Evolutionary conservation across 2,888 invertebrate genomes (phyloP).

Genomic region (Bimastos eiseni): DNA sequence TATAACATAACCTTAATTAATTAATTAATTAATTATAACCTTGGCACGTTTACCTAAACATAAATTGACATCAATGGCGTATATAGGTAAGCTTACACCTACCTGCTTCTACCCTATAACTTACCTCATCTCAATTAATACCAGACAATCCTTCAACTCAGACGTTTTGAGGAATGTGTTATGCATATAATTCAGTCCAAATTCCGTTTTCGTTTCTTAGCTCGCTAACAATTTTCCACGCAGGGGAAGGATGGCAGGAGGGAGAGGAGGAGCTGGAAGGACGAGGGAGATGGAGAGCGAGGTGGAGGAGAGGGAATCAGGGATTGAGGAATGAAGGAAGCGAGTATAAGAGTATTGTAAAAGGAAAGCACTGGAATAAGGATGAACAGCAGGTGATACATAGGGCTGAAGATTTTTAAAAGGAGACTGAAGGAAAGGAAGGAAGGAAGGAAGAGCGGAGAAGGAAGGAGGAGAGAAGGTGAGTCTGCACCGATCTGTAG

Average conservation of each 20-base stretch:
- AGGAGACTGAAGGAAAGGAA: not conserved
- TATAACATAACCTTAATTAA: not conserved
- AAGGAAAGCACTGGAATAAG: not conserved
- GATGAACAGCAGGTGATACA: not conserved
- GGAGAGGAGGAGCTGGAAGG: not conserved
- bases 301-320: not conserved
- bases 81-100: not conserved
- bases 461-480: not conserved
- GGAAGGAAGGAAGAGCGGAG: not conserved
- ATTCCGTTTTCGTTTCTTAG: slow-evolving; percentile 1
- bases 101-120: not conserved
- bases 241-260: not conserved
- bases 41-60: not conserved
- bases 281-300: not conserved
- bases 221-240: not conserved
- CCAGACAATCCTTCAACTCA: not conserved
- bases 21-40: not conserved
- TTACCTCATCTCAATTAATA: not conserved
- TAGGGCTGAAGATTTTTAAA: not conserved
- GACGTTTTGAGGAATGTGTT: not conserved
- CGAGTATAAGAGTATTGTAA: not conserved
- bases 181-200: not conserved
- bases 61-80: not conserved
- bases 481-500: not conserved
- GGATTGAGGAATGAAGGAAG: not conserved